Evolutionary conservation across 1,140 invertebrate species (phyloP), one percentile per base, ranked within the genome.

Genomic region (Ips nitidus): DNA sequence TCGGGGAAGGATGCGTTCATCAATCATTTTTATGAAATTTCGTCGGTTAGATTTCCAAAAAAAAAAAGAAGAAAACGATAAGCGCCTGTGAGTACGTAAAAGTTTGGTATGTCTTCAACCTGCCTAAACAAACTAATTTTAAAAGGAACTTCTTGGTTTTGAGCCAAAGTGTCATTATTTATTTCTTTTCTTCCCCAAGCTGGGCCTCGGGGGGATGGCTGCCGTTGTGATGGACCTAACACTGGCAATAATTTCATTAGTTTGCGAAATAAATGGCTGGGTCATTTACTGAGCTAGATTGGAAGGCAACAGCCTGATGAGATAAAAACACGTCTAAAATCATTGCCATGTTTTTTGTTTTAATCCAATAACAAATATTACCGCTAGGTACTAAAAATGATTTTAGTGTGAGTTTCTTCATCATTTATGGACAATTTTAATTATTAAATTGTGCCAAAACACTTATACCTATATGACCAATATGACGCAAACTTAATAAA

Each of bases 21-120:
- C 70, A 71, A 71, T 71, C 70, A 71, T 55, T 69, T 69, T 69
- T 69, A 69, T 69, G 67, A 69, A 69, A 69, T 69, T 69, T 60
- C 53, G 43, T n/a, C 7, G 4, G 37, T 22, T 22, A 22, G 22
- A 22, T 22, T 22, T 22, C 22, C 22, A 22, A 22, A 22, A 22
- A 22, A 22, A 22, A 22, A 22, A 22, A 22, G 22, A 22, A 22
- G 22, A 22, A 22, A 22, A 52, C 43, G 66, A 68, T 68, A 68
- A 68, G 57, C 66, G 47, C 66, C 52, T 52, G 22, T 22, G 22
- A 22, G 22, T 22, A 22, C 22, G 22, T 22, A 50, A 37, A 55
- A 61, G 5, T 58, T 58, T 2, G 22, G 22, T 22, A 22, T 22
- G 22, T 22, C 22, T 22, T 22, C n/a, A 55, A 37, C 37, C 4